These are phyloP conservation scores for Suncus etruscus DNA, from an alignment of 2,113 vertebrate species.

Conservation along the genomic window DNA sequence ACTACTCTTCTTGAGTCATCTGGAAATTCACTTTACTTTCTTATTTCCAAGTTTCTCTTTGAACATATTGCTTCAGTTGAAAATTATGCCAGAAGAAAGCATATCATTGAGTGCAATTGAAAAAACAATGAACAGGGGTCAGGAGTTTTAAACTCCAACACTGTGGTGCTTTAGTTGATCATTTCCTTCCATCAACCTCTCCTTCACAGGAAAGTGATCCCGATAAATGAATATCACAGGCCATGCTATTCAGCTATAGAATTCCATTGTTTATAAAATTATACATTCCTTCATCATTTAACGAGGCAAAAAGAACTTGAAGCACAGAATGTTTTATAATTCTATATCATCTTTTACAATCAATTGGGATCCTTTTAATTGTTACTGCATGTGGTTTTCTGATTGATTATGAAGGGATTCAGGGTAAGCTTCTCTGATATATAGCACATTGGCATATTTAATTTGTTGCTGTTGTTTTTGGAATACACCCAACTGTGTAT, in stretches of 20 bases:
- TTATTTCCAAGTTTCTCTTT: constrained; percentile 52
- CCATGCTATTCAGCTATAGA: neutral
- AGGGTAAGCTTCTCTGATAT: neutral
- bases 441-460: neutral
- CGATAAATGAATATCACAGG: neutral
- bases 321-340: neutral
- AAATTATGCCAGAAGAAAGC: too few species aligned
- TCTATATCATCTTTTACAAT: neutral
- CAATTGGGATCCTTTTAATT: neutral
- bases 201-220: neutral
- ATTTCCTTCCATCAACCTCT: constrained; percentile 6
- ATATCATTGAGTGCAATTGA: neutral
- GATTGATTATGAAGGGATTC: constrained; percentile 7
- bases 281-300: neutral
- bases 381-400: neutral
- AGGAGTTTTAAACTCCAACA: neutral
- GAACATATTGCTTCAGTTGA: constrained; percentile 17
- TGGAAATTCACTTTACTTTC: constrained; percentile 58
- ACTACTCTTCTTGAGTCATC: constrained; percentile 7
- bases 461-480: too few species aligned
- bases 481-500: too few species aligned
- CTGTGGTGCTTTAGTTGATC: neutral
- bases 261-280: neutral
- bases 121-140: neutral
- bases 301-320: neutral